Evolutionary conservation across 2,113 vertebrate species (phyloP).

Genomic region (Ariopsis seemanni): DNA sequence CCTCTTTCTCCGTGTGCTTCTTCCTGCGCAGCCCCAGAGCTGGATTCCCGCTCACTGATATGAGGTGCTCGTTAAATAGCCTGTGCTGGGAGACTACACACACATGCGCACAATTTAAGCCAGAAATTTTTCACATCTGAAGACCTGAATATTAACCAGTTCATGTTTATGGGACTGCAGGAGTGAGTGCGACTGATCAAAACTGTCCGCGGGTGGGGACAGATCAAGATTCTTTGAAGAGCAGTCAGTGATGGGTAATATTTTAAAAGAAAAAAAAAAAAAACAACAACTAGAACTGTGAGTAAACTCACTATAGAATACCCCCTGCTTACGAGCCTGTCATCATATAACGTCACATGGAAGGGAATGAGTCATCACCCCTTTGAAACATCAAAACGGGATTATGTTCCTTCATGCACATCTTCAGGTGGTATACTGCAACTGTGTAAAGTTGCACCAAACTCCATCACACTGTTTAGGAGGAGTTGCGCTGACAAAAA

Average conservation of each 20-base stretch:
- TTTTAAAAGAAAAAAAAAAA: too few relatives aligned
- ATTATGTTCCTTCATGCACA: too few relatives aligned
- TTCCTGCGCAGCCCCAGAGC: constrained; percentile 90
- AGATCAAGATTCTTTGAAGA: not conserved
- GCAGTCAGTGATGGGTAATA: not conserved
- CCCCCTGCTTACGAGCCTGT: too few relatives aligned
- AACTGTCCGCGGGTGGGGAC: not conserved
- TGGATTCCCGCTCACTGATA: constrained; percentile 93
- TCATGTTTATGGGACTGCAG: not conserved
- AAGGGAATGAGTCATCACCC: too few relatives aligned
- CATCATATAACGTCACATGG: too few relatives aligned
- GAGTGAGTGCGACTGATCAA: not conserved
- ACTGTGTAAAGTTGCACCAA: too few relatives aligned
- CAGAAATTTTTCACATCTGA: not conserved
- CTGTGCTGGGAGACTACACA: constrained; percentile 88
- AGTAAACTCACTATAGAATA: too few relatives aligned
- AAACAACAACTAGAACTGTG: too few relatives aligned
- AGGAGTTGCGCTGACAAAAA: too few relatives aligned
- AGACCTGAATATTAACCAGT: not conserved
- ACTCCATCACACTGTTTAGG: too few relatives aligned
- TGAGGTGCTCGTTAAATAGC: constrained; percentile 94
- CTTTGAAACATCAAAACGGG: too few relatives aligned
- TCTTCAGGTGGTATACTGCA: too few relatives aligned
- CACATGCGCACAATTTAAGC: not conserved
- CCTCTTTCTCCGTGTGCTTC: constrained; percentile 96